Base-by-base conservation (phyloP, 2,113 vertebrate genomes). In the Marmota monax region DNA sequence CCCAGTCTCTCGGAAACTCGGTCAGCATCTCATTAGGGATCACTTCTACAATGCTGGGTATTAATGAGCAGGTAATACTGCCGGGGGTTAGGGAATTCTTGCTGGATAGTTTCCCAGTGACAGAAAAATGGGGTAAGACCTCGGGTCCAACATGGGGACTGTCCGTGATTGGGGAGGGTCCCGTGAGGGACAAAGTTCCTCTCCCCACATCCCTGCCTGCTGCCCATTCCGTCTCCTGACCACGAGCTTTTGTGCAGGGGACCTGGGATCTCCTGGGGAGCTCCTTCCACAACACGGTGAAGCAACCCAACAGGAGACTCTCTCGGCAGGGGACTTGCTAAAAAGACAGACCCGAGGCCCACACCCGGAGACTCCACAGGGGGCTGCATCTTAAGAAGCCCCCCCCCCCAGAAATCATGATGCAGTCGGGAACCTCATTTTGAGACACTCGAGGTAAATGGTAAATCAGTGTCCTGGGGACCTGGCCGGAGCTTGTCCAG, bases 21-120 rank as follows among this genome's bases (percentile, higher is more conserved):
- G 98, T 98, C 98, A 98, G 98, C 98, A 98, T 98, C 98, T 98
- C 95, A 98, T 98, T 98, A 98, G 79, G 92, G 98, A 97, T 85
- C 8, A 39, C 79, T 96, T 93, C 94, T n/a, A 25, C 98, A 95
- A 63, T 92, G 58, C 90, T 70, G 56, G 2, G 76, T 97, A 97
- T 98, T 98, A 98, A 98, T 98, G 98, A 98, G 97, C 45, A 74
- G n/a, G 16, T 14, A 37, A 12, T 17, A 67, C 56, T 1, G 23
- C 0, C 0, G 0, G 82, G 89, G 61, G 10, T 1, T 39, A 72
- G 56, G 79, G 84, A 51, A 3, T 94, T 76, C 88, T 45, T 79
- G 11, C 32, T 20, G 9, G 29, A n/a, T 65, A 88, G 18, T 29
- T 17, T 58, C 42, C 58, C 27, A 0, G 8, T 2, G 72, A 63